Evolutionary conservation across 2,888 invertebrate species (phyloP).

Genomic region (Branchinecta sandiegonensis): DNA sequence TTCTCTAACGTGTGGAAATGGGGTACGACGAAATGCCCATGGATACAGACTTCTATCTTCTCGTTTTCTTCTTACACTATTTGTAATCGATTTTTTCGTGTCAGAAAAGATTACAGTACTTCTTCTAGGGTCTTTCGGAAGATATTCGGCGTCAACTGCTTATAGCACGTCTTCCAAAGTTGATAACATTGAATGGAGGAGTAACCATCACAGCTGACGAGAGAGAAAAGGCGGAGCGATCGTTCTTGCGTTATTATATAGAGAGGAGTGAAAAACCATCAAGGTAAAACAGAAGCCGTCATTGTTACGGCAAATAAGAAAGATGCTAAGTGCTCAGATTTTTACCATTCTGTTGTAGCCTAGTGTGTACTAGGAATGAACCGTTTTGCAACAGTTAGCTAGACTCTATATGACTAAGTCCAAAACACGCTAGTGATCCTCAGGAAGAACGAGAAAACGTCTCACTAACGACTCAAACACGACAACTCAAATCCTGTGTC

Average conservation of each 20-base stretch:
- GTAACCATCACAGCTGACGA: slow-evolving; percentile 67
- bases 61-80: too few species aligned
- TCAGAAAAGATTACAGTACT: neutral
- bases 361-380: too few species aligned
- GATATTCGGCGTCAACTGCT: slow-evolving; percentile 73
- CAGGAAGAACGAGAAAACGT: too few species aligned
- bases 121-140: slow-evolving; percentile 58
- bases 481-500: too few species aligned
- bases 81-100: too few species aligned
- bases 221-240: slow-evolving; percentile 78
- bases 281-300: neutral
- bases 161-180: slow-evolving; percentile 72
- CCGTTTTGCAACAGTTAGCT: too few species aligned
- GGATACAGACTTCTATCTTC: too few species aligned
- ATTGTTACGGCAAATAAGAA: neutral
- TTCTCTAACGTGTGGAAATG: too few species aligned
- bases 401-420: too few species aligned
- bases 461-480: too few species aligned
- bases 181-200: slow-evolving; percentile 75
- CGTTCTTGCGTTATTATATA: slow-evolving; percentile 83
- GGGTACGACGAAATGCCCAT: too few species aligned
- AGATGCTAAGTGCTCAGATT: neutral
- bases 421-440: too few species aligned
- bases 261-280: slow-evolving; percentile 51
- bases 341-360: neutral